Percentiles rank a stretch among this genome's conserved stretches.
These are phyloP conservation scores for Ictidomys tridecemlineatus DNA, from an alignment of 2,113 vertebrate species.

Conservation along the genomic window DNA sequence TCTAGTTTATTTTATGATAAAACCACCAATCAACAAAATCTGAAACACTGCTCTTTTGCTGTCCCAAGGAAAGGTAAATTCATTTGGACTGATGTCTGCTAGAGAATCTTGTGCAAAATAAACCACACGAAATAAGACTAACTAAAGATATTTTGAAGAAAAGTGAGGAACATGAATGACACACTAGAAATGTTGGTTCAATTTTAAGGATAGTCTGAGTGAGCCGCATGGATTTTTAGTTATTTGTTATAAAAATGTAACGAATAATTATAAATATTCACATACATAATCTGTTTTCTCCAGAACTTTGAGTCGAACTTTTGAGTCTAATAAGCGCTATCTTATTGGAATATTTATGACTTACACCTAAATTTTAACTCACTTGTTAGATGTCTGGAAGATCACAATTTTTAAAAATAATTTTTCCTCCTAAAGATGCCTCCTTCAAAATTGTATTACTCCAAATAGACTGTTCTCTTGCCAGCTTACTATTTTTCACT, in stretches of 20 bases:
- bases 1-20: too few relatives aligned
- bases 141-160: too few relatives aligned
- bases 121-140: too few relatives aligned
- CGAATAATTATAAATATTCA: background rate
- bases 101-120: too few relatives aligned
- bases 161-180: background rate
- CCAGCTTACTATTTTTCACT: constrained; percentile 61
- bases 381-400: constrained; percentile 13
- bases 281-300: background rate
- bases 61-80: too few relatives aligned
- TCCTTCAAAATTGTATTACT: constrained; percentile 71
- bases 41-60: too few relatives aligned
- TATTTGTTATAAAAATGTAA: background rate
- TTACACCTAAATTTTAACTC: background rate
- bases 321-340: too few relatives aligned
- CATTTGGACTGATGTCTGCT: too few relatives aligned
- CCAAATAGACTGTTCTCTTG: constrained; percentile 72
- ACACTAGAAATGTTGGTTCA: too few relatives aligned
- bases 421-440: constrained; percentile 69
- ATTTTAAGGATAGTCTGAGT: too few relatives aligned
- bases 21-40: too few relatives aligned
- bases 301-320: constrained; percentile 55
- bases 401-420: background rate
- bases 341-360: background rate
- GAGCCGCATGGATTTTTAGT: background rate